A percentile compares a stretch with the other conserved stretches of the same genome.
phyloP scores from a whole-genome alignment of 2,888 invertebrate species.

The Keiferia lycopersicella region DNA sequence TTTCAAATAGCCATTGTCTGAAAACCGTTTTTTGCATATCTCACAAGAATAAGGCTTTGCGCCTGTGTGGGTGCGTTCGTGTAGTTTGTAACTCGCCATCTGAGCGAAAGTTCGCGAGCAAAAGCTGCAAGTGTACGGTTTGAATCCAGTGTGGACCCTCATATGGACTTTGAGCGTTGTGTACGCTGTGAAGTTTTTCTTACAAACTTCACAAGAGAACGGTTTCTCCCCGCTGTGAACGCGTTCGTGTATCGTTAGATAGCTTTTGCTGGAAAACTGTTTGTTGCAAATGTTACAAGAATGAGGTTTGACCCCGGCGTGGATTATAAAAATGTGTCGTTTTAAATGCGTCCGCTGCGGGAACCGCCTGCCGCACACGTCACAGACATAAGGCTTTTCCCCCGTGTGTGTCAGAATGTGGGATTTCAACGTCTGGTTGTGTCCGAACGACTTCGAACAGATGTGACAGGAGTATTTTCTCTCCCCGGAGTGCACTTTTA shows the following conservation, averaged over 20 bases:
- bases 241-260: conserved; percentile 64
- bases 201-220: conserved; percentile 65
- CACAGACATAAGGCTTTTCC: conserved; percentile 66
- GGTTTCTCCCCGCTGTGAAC: conserved; percentile 68
- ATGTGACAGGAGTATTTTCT: conserved; percentile 57
- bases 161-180: conserved; percentile 72
- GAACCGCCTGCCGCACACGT: conserved; percentile 65
- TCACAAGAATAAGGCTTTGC: conserved; percentile 63
- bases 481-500: conserved; percentile 67
- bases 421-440: conserved; percentile 68
- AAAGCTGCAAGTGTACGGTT: conserved; percentile 65
- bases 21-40: conserved; percentile 68
- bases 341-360: conserved; percentile 68
- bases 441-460: conserved; percentile 62
- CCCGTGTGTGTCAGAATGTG: conserved; percentile 70
- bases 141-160: conserved; percentile 67
- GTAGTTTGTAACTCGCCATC: conserved; percentile 69
- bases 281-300: conserved; percentile 63
- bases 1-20: conserved; percentile 71
- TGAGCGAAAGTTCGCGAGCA: conserved; percentile 67
- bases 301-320: conserved; percentile 62
- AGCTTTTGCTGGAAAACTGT: conserved; percentile 70
- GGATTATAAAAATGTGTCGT: conserved; percentile 68
- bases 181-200: conserved; percentile 68
- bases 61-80: conserved; percentile 68